Conservation (phyloP, 2,888 invertebrate species). For the Papilio protenor region DNA sequence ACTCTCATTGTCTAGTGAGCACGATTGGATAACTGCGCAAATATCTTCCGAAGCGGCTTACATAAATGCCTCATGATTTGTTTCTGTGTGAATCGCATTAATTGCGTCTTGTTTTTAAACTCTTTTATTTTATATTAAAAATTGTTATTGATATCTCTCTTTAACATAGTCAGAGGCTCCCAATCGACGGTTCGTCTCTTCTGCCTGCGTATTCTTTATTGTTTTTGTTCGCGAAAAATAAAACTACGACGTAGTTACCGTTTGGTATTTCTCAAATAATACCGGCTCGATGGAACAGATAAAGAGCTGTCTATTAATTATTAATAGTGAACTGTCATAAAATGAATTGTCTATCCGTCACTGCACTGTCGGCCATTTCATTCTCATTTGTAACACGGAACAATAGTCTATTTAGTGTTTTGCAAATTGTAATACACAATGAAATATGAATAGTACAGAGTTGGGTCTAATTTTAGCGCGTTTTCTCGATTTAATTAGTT, state of each 20-base stretch:
- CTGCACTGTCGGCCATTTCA: slow-evolving; percentile 68
- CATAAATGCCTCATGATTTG: slow-evolving; percentile 66
- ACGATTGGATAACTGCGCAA: slow-evolving; percentile 78
- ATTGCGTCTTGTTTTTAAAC: slow-evolving; percentile 69
- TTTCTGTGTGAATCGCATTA: slow-evolving; percentile 74
- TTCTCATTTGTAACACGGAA: slow-evolving; percentile 73
- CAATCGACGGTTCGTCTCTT: slow-evolving; percentile 50
- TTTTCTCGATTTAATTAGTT: slow-evolving; percentile 24
- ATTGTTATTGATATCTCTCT: slow-evolving; percentile 72
- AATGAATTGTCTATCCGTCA: slow-evolving; percentile 69
- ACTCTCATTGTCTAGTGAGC: slow-evolving; percentile 78
- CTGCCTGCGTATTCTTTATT: slow-evolving; percentile 13
- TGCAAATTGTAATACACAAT: slow-evolving; percentile 69
- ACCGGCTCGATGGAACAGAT: slow-evolving; percentile 45
- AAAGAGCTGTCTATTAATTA: slow-evolving; percentile 62
- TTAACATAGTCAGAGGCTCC: slow-evolving; percentile 68
- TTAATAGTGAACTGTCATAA: slow-evolving; percentile 66
- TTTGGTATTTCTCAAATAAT: slow-evolving; percentile 45
- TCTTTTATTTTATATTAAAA: slow-evolving; percentile 60
- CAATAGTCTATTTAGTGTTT: slow-evolving; percentile 75
- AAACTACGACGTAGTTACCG: slow-evolving; percentile 50
- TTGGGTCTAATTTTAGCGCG: slow-evolving; percentile 23
- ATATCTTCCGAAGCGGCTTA: slow-evolving; percentile 76
- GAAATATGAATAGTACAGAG: slow-evolving; percentile 57
- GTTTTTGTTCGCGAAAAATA: slow-evolving; percentile 36